phyloP scores from a whole-genome alignment of 2,888 invertebrate species.

The Troides oblongomaculatus region DNA sequence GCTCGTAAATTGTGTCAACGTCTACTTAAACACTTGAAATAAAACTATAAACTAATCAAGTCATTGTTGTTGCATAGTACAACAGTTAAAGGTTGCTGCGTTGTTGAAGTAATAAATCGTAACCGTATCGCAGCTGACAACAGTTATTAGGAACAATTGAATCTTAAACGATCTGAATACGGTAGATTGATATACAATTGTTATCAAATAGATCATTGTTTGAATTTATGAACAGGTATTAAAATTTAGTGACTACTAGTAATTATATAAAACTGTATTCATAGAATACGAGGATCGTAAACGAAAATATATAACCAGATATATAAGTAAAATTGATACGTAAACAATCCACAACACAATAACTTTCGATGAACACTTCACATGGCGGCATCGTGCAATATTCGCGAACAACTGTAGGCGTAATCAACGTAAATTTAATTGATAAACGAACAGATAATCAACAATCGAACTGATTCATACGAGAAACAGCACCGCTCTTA shows the following conservation, averaged over 20 bases:
- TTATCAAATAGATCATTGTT: neutral
- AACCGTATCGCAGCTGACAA: neutral
- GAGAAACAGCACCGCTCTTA: slow-evolving; percentile 23
- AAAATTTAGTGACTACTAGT: neutral
- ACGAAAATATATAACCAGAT: neutral
- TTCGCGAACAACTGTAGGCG: slow-evolving; percentile 19
- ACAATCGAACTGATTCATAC: slow-evolving; percentile 18
- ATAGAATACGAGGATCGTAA: no score
- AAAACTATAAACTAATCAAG: no score
- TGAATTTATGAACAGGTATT: neutral
- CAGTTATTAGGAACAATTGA: slow-evolving; percentile 48
- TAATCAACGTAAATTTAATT: slow-evolving; percentile 23
- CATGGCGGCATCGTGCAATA: neutral
- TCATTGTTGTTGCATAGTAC: neutral
- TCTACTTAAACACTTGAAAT: slow-evolving; percentile 16
- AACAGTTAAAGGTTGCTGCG: neutral
- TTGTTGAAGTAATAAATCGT: neutral
- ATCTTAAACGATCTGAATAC: slow-evolving; percentile 26
- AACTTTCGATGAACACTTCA: slow-evolving; percentile 11
- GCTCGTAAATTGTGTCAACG: slow-evolving; percentile 43
- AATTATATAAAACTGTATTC: no score
- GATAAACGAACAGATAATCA: slow-evolving; percentile 23
- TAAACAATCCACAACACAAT: slow-evolving; percentile 4
- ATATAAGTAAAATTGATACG: neutral
- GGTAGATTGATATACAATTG: neutral